These are phyloP conservation scores for Eilema depressum DNA, from an alignment of 2,888 invertebrate species.

Conservation along the genomic window DNA sequence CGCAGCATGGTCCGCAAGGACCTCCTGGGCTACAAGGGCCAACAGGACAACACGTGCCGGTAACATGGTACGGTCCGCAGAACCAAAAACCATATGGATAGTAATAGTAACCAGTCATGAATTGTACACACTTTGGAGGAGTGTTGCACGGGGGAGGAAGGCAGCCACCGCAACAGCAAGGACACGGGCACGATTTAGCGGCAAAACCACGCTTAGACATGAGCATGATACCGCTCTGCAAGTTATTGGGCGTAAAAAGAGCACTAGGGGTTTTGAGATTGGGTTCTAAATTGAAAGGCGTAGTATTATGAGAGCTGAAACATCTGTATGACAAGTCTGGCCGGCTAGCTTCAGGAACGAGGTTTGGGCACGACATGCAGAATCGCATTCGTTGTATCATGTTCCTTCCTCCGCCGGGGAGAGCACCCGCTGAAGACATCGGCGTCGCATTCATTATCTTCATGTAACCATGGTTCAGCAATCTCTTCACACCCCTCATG, in stretches of 20 bases:
- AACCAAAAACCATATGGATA: slow-evolving; percentile 80
- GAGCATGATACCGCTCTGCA: not conserved
- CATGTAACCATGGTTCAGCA: slow-evolving; percentile 49
- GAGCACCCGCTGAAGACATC: slow-evolving; percentile 45
- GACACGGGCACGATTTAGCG: slow-evolving; percentile 51
- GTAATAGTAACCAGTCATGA: slow-evolving; percentile 79
- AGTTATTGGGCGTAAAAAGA: not conserved
- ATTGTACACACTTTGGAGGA: slow-evolving; percentile 71
- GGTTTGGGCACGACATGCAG: slow-evolving; percentile 65
- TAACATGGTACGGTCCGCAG: slow-evolving; percentile 76
- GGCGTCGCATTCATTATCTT: slow-evolving; percentile 56
- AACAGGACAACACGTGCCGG: slow-evolving; percentile 47
- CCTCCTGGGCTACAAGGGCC: slow-evolving; percentile 19
- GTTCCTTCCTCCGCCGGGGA: slow-evolving; percentile 38
- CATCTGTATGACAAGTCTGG: slow-evolving; percentile 42
- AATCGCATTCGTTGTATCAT: slow-evolving; percentile 44
- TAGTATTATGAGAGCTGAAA: slow-evolving; percentile 50
- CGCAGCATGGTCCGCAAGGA: slow-evolving; percentile 16
- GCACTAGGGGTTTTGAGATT: not conserved
- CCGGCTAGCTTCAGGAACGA: slow-evolving; percentile 46
- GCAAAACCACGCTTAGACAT: not conserved
- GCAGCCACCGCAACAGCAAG: slow-evolving; percentile 57
- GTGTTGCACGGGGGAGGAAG: slow-evolving; percentile 73
- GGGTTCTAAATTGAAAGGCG: slow-evolving; percentile 33
- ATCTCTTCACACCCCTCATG: slow-evolving; percentile 55